phyloP scores from a whole-genome alignment of 2,888 invertebrate species.

The Leucozona laternaria region DNA sequence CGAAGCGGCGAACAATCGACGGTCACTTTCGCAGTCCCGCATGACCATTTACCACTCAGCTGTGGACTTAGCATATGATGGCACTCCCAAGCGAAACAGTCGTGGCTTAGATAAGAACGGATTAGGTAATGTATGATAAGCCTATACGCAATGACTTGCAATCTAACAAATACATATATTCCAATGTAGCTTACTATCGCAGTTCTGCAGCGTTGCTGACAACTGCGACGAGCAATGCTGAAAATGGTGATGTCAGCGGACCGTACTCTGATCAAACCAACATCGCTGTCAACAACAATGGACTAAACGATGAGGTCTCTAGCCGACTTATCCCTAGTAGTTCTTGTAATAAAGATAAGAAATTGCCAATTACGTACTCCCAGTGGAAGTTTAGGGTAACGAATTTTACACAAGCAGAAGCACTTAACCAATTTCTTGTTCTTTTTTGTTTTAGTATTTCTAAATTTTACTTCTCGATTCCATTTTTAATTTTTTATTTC shows the following conservation, averaged over 20 bases:
- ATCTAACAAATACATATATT: neutral
- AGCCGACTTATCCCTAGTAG: constrained; percentile 84
- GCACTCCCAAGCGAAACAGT: constrained; percentile 79
- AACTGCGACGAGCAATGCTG: constrained; percentile 79
- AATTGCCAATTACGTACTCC: constrained; percentile 86
- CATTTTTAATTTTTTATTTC: constrained; percentile 1
- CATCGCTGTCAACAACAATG: constrained; percentile 76
- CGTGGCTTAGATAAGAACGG: constrained; percentile 78
- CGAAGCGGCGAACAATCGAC: constrained; percentile 82
- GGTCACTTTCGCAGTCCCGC: constrained; percentile 85
- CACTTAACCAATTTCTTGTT: constrained; percentile 70
- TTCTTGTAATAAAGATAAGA: constrained; percentile 83
- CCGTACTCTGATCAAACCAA: constrained; percentile 79
- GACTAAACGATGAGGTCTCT: constrained; percentile 84
- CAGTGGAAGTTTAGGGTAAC: constrained; percentile 87
- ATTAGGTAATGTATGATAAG: constrained; percentile 43
- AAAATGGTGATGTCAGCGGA: constrained; percentile 77
- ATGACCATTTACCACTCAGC: constrained; percentile 87
- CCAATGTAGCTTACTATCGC: constrained; percentile 78
- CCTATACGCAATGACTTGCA: constrained; percentile 64
- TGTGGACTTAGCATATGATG: constrained; percentile 84
- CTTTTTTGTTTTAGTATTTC: constrained; percentile 61
- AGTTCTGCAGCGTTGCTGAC: constrained; percentile 82
- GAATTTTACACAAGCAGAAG: constrained; percentile 74
- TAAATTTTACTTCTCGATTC: constrained; percentile 6